These are phyloP conservation scores for Bellardia bayeri DNA, from an alignment of 2,888 invertebrate species.

Conservation along the genomic window DNA sequence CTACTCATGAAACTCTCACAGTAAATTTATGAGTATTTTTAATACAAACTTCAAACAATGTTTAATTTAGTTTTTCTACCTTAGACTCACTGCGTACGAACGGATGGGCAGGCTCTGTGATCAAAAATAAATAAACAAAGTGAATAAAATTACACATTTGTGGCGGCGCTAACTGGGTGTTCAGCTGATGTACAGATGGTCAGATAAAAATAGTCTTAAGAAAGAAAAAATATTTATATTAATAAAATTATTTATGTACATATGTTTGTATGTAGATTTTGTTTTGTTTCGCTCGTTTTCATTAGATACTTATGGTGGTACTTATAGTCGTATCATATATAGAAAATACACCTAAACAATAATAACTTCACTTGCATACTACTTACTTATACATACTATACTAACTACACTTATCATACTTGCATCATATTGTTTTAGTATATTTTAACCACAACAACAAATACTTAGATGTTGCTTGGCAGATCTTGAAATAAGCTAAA, in stretches of 20 bases:
- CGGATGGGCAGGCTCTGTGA: not conserved
- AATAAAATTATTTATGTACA: not conserved
- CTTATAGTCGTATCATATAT: constrained; percentile 18
- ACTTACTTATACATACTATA: not conserved
- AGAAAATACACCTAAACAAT: constrained; percentile 44
- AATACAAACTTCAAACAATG: not conserved
- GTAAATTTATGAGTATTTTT: not conserved
- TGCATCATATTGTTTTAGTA: not conserved
- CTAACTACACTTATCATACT: not conserved
- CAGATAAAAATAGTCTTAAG: constrained; percentile 64
- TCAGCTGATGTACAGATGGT: constrained; percentile 62
- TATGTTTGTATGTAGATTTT: not conserved
- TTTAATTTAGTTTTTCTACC: not conserved
- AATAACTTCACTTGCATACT: not conserved
- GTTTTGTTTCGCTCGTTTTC: not conserved
- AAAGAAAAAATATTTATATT: constrained; percentile 14
- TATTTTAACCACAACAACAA: constrained; percentile 36
- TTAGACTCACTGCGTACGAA: not conserved
- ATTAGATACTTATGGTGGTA: not conserved
- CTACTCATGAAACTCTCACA: not conserved
- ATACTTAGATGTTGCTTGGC: constrained; percentile 12
- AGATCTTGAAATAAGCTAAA: constrained; percentile 14
- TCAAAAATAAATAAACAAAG: constrained; percentile 52
- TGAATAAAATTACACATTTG: constrained; percentile 61
- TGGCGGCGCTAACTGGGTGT: constrained; percentile 69